phyloP scores from a whole-genome alignment of 2,113 vertebrate species.

The Muntiacus muntjak region DNA sequence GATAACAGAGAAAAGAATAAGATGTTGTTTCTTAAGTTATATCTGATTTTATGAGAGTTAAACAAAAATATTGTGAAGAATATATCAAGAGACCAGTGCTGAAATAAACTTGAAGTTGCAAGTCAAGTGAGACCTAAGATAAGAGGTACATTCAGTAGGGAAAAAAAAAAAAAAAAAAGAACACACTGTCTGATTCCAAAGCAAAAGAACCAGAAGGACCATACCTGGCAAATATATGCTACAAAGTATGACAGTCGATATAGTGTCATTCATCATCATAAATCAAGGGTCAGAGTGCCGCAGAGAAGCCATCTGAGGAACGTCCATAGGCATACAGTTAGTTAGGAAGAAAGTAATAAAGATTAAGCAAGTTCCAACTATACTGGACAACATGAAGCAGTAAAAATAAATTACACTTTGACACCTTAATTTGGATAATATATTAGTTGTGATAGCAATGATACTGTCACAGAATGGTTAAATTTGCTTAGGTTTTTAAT shows the following conservation, averaged over 20 bases:
- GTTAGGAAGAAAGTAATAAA: not conserved
- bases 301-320: not conserved
- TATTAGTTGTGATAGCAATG: constrained; percentile 14
- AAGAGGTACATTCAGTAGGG: not conserved
- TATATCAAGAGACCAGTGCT: not conserved
- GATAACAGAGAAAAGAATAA: not conserved
- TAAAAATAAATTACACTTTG: not conserved
- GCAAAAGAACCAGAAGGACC: not conserved
- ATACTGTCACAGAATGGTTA: constrained; percentile 26
- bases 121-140: not conserved
- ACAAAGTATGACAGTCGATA: not conserved
- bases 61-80: not conserved
- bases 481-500: constrained; percentile 39
- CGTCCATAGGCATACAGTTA: not conserved
- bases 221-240: not conserved
- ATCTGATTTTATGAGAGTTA: not conserved
- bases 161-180: not conserved
- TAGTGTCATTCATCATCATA: accelerated
- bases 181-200: not conserved
- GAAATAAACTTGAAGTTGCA: not conserved
- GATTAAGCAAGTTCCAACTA: not conserved
- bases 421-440: constrained; percentile 1
- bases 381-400: not conserved
- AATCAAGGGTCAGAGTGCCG: not conserved
- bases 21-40: not conserved